Percentiles rank a stretch among this genome's conserved stretches.
Evolutionary conservation across 1,140 invertebrate species (phyloP).

Genomic region (Contarinia nasturtii): DNA sequence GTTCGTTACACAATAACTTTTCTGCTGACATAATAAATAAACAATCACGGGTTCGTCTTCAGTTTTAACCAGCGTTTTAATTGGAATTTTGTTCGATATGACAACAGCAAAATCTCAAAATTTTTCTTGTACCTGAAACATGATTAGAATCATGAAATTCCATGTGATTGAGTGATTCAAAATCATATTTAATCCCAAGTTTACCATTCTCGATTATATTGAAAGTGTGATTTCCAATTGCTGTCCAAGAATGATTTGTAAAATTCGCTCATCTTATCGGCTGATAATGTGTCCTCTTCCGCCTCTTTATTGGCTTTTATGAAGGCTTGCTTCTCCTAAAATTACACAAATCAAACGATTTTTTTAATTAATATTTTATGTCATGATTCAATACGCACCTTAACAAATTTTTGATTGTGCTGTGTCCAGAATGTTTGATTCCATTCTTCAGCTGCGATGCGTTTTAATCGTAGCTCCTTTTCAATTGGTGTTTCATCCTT

Average conservation of each 20-base stretch:
- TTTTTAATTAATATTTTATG: no score
- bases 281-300: slow-evolving; percentile 32
- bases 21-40: no score
- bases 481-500: slow-evolving; percentile 43
- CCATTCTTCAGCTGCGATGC: slow-evolving; percentile 52
- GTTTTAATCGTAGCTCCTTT: slow-evolving; percentile 36
- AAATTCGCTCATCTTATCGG: slow-evolving; percentile 72
- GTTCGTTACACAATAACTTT: no score
- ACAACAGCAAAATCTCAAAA: slow-evolving; percentile 35
- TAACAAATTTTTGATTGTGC: slow-evolving; percentile 50
- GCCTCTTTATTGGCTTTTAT: slow-evolving; percentile 29
- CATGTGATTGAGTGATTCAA: no score
- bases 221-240: slow-evolving; percentile 47
- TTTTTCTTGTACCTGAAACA: slow-evolving; percentile 36
- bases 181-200: no score
- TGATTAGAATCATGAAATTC: no score
- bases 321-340: slow-evolving; percentile 44
- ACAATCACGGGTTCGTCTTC: no score
- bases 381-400: slow-evolving; percentile 25
- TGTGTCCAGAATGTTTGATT: slow-evolving; percentile 63
- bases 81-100: slow-evolving; percentile 33
- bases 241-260: slow-evolving; percentile 64
- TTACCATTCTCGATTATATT: slow-evolving; percentile 54
- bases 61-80: no score
- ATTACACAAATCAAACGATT: not conserved